These are phyloP conservation scores for Melanotaenia pygmaea DNA, from an alignment of 2,797 vertebrate genomes.

Conservation along the genomic window DNA sequence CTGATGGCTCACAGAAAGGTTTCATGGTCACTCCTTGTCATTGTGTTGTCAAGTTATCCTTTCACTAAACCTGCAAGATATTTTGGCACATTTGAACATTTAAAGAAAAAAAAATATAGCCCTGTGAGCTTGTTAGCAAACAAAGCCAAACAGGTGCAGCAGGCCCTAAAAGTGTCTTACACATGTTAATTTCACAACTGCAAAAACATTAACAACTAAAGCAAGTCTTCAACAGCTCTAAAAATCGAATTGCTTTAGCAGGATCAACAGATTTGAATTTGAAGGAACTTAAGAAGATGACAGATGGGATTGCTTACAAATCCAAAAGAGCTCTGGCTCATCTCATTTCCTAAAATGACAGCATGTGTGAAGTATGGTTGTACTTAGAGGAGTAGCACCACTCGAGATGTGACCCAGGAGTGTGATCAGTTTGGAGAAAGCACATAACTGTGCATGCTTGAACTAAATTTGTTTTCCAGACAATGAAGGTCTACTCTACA, in stretches of 20 bases:
- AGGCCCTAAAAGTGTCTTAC: neutral
- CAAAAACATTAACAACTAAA: neutral
- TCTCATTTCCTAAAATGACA: conserved; percentile 45
- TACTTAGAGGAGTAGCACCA: conserved; percentile 27
- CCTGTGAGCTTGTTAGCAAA: neutral
- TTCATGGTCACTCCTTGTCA: neutral
- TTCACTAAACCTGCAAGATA: too few relatives aligned
- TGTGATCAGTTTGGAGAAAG: conserved; percentile 20
- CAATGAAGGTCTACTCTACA: neutral
- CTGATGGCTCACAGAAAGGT: neutral
- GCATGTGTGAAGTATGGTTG: conserved; percentile 21
- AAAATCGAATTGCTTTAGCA: conserved; percentile 18
- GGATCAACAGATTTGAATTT: conserved; percentile 42
- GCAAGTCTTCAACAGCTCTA: neutral
- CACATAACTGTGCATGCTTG: neutral
- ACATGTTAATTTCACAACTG: neutral
- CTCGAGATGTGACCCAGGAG: conserved; percentile 25
- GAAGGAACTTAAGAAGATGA: conserved; percentile 35
- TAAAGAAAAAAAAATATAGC: neutral
- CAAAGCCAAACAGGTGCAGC: neutral
- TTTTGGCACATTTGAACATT: neutral
- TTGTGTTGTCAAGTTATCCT: neutral
- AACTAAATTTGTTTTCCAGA: conserved; percentile 6
- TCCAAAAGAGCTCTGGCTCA: conserved; percentile 45
- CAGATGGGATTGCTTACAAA: conserved; percentile 45